Evolutionary conservation across 2,888 invertebrate genomes (phyloP).

Genomic region (Argyresthia albistria): DNA sequence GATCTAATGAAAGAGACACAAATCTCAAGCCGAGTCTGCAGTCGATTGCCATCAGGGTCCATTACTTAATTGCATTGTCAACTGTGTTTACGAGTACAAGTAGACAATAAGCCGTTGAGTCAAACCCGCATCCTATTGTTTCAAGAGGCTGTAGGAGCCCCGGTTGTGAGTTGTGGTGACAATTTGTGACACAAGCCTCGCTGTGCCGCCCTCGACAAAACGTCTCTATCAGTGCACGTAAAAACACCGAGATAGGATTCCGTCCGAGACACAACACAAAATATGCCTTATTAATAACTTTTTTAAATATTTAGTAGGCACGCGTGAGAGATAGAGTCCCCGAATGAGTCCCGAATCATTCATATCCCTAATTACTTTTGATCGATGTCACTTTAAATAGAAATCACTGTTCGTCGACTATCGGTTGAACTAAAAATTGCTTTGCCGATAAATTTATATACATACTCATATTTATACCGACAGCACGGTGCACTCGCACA

Average conservation of each 20-base stretch:
- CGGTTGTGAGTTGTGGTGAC: neutral
- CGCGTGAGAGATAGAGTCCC: too few species aligned
- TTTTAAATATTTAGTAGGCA: too few species aligned
- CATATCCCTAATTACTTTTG: too few species aligned
- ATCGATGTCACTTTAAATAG: too few species aligned
- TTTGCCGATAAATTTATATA: too few species aligned
- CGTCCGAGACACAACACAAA: neutral
- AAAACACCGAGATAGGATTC: too few species aligned
- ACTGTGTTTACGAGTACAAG: constrained; percentile 27
- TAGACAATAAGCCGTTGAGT: constrained; percentile 25
- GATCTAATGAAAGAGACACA: neutral
- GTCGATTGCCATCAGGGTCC: constrained; percentile 22
- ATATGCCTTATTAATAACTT: too few species aligned
- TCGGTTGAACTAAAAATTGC: too few species aligned
- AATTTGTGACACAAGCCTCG: neutral
- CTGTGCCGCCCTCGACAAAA: neutral
- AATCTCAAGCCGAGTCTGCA: constrained; percentile 12
- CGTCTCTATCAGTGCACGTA: neutral
- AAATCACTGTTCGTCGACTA: too few species aligned
- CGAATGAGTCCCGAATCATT: too few species aligned
- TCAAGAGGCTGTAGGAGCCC: neutral
- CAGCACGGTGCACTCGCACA: too few species aligned
- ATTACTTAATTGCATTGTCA: constrained; percentile 39
- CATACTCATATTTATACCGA: too few species aligned
- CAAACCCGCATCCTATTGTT: constrained; percentile 54